A percentile compares a stretch with the other conserved stretches of the same genome.
Conservation (phyloP, 2,113 vertebrate species). For the Paratilapia polleni region DNA sequence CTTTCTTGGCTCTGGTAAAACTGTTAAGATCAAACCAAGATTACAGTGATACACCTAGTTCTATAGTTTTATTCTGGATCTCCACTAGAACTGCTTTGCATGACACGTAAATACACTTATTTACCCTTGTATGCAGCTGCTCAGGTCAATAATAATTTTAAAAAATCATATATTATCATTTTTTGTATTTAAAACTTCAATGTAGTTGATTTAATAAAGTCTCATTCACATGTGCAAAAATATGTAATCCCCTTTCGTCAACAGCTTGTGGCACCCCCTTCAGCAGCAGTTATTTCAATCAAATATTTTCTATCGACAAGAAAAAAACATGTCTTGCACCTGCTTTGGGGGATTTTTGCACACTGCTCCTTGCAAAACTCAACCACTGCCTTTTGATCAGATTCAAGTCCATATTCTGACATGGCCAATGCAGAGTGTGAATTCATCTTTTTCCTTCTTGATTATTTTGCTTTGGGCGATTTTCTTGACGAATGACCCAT, state of each 20-base stretch:
- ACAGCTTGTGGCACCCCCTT: neutral
- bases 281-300: neutral
- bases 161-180: no score
- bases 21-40: neutral
- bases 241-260: neutral
- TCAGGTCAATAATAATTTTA: no score
- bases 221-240: no score
- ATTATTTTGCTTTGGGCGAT: neutral
- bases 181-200: no score
- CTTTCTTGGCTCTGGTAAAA: neutral
- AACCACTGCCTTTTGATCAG: neutral
- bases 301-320: neutral
- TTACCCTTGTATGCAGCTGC: neutral
- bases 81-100: no score
- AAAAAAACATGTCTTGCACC: neutral
- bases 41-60: no score
- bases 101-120: no score
- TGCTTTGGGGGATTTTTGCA: neutral
- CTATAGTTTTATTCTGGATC: no score
- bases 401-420: neutral
- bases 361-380: neutral
- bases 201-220: no score
- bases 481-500: slow-evolving; percentile 13
- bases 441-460: neutral
- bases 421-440: neutral